Conservation (phyloP, 2,797 vertebrate species). For the Coluber constrictor region DNA sequence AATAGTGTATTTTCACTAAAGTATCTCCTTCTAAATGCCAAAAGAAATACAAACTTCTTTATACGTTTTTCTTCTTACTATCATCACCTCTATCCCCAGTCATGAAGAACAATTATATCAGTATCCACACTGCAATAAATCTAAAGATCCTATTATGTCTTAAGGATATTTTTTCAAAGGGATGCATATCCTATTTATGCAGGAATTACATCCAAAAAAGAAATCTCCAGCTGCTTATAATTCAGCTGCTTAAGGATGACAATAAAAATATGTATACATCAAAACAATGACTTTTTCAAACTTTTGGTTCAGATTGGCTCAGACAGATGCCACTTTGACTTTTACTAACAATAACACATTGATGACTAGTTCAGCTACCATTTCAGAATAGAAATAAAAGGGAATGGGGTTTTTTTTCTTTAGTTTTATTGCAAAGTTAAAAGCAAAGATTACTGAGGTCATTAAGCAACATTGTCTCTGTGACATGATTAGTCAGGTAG, state of each 20-base stretch:
- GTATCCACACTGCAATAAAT: constrained; percentile 35
- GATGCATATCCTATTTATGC: constrained; percentile 24
- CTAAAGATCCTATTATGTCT: constrained; percentile 51
- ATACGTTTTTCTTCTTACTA: constrained; percentile 49
- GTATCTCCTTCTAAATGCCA: constrained; percentile 58
- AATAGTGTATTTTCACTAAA: constrained; percentile 53
- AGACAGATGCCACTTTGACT: constrained; percentile 63
- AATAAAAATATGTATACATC: constrained; percentile 61
- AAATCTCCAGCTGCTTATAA: constrained; percentile 30
- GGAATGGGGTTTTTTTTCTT: constrained; percentile 72
- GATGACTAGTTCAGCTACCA: constrained; percentile 53
- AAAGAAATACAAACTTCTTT: constrained; percentile 52
- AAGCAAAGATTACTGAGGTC: constrained; percentile 90
- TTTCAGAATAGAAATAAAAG: constrained; percentile 57
- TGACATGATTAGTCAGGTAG: constrained; percentile 99
- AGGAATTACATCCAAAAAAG: constrained; percentile 28
- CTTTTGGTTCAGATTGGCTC: constrained; percentile 62
- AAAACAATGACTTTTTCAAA: constrained; percentile 65
- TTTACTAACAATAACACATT: constrained; percentile 64
- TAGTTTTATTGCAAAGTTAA: constrained; percentile 83
- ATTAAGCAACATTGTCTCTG: constrained; percentile 96
- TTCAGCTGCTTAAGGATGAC: constrained; percentile 52
- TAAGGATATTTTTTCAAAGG: constrained; percentile 59
- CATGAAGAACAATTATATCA: constrained; percentile 53
- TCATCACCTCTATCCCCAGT: neutral